Conservation (phyloP, 1,140 invertebrate genomes). For the Adelges cooleyi region DNA sequence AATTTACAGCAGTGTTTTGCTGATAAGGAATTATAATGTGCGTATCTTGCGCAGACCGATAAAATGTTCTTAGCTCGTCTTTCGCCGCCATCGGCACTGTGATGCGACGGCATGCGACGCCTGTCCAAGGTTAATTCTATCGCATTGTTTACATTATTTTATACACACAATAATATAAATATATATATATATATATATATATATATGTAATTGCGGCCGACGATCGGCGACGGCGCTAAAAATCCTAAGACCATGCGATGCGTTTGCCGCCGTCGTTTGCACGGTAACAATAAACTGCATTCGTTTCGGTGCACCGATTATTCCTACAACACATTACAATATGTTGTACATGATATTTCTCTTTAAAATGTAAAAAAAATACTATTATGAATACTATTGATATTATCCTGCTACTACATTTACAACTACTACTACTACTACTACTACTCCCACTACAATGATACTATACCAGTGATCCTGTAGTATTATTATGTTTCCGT, state of each 20-base stretch:
- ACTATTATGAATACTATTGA: too few relatives aligned
- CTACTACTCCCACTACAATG: too few relatives aligned
- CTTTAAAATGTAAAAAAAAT: too few relatives aligned
- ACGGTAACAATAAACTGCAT: conserved; percentile 1
- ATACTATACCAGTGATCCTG: too few relatives aligned
- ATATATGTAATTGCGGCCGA: not conserved
- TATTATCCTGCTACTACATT: too few relatives aligned
- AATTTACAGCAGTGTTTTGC: not conserved
- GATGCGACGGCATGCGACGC: conserved; percentile 4
- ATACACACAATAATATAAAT: not conserved
- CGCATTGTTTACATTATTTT: conserved; percentile 7
- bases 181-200: too few relatives aligned
- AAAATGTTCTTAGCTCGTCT: too few relatives aligned
- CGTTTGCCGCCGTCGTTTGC: not conserved
- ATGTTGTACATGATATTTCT: too few relatives aligned
- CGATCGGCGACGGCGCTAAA: conserved; percentile 9
- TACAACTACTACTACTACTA: too few relatives aligned
- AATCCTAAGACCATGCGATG: not conserved
- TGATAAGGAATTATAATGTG: conserved; percentile 23
- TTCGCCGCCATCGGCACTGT: not conserved
- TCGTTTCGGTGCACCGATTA: conserved; percentile 23
- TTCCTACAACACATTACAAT: not conserved
- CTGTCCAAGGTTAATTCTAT: conserved; percentile 23
- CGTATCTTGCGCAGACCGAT: not conserved
- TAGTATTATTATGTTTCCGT: too few relatives aligned